Base-by-base conservation (phyloP, 2,113 vertebrate genomes). In the Pseudorasbora parva region DNA sequence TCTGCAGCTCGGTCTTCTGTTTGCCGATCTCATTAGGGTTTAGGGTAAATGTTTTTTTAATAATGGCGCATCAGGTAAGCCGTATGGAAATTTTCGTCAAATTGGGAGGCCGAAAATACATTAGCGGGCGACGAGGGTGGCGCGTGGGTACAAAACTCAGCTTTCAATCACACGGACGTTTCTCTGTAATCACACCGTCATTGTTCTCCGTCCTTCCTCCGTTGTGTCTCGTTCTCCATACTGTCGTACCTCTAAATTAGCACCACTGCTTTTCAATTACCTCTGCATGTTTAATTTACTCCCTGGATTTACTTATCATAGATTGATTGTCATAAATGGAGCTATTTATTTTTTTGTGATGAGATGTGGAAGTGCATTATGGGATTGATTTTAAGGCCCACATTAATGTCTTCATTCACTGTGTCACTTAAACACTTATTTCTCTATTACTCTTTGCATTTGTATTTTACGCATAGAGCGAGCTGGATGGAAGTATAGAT, bases 31-130 rank as follows among this genome's bases (percentile, higher is more conserved):
- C 87, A 90, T 90, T 91, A 90, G 86, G 69, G 86, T 81, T 85
- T 82, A 82, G 88, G 88, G 82, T 68, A 90, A 90, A 88, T 83
- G 75, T 84, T 82, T 64, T n/a, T 88, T 90, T 83, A 84, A 82
- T 90, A 88, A 90, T 89, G 84, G 80, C 81, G 71, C 86, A 87
- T 87, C 41, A 82, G 68, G 69, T 64, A 79, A 83, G 82, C 71
- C 45, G 11, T 37, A 79, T 66, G 59, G 73, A 81, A 84, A 73
- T 77, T 51, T 71, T 21, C 14, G 57, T 56, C 79, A 64, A 84
- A 84, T 82, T 33, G 19, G 51, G 75, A 78, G 25, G 43, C 43
- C 19, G n/a, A 85, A 69, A 69, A 84, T 23, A 72, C 86, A n/a
- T 78, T 81, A 77, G 27, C 59, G 45, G 49, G 54, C 6, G 10